phyloP scores from a whole-genome alignment of 2,888 invertebrate species.

The Idaea straminata region DNA sequence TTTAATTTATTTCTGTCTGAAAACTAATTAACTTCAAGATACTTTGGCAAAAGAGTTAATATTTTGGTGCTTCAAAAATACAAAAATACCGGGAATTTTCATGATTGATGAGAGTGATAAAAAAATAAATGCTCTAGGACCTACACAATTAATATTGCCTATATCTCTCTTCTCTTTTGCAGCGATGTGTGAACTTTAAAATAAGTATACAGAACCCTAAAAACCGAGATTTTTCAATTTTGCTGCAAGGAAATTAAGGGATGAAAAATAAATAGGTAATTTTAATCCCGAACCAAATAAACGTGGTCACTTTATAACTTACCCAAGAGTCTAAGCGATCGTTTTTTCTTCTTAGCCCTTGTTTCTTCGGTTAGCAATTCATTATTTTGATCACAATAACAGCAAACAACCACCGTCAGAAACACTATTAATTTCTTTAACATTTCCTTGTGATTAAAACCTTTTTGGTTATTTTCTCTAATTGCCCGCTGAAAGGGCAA shows the following conservation, averaged over 20 bases:
- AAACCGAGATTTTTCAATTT: too few species aligned
- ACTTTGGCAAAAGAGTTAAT: too few species aligned
- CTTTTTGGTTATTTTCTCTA: background rate
- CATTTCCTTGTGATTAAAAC: constrained; percentile 35
- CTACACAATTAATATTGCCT: too few species aligned
- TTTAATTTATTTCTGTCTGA: too few species aligned
- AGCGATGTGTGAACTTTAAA: too few species aligned
- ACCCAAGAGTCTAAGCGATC: constrained; percentile 56
- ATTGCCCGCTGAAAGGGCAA: constrained; percentile 2
- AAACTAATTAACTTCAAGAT: too few species aligned
- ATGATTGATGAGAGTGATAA: too few species aligned
- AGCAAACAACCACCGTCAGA: constrained; percentile 49
- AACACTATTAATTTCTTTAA: constrained; percentile 48
- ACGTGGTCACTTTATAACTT: constrained; percentile 32
- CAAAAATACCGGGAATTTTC: too few species aligned
- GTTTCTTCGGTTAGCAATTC: constrained; percentile 52
- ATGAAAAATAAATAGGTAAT: background rate
- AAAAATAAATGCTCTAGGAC: too few species aligned
- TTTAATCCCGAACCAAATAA: background rate
- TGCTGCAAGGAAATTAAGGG: background rate
- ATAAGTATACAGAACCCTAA: too few species aligned
- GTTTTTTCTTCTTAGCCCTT: constrained; percentile 67
- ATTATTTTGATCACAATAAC: constrained; percentile 57
- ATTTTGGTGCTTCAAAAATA: too few species aligned
- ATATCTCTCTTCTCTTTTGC: too few species aligned